Conservation (phyloP, 2,113 vertebrate species). For the Muntiacus muntjak region DNA sequence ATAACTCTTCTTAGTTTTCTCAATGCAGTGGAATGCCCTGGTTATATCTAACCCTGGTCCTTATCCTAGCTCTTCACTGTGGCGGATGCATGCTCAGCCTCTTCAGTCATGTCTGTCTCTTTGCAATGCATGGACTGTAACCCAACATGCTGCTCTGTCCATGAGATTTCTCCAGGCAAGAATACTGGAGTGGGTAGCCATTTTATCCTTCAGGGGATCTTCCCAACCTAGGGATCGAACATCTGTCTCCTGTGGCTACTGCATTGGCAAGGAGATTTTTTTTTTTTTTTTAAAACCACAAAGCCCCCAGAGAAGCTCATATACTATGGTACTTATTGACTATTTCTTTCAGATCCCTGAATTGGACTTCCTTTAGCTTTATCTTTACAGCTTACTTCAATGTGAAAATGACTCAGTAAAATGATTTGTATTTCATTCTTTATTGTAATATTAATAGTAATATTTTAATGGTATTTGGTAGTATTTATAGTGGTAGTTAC, state of each 20-base stretch:
- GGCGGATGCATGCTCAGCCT: fast-evolving
- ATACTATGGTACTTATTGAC: neutral
- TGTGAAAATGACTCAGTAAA: neutral
- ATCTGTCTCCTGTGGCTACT: neutral
- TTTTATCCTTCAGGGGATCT: neutral
- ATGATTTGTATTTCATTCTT: slow-evolving; percentile 22
- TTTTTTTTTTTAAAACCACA: neutral
- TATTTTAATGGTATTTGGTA: neutral
- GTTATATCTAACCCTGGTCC: neutral
- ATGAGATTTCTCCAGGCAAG: neutral
- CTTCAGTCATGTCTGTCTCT: neutral
- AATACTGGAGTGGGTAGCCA: neutral
- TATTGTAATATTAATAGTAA: slow-evolving; percentile 20
- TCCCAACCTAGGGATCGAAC: neutral
- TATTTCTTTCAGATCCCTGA: neutral
- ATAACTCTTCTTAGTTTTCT: slow-evolving; percentile 16
- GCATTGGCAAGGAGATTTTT: neutral
- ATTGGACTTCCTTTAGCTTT: neutral
- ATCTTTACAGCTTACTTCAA: neutral
- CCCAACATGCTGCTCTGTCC: neutral
- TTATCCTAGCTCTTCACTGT: fast-evolving
- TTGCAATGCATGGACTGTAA: neutral
- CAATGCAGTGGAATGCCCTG: neutral
- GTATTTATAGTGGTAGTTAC: neutral
- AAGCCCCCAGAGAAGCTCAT: neutral